A percentile compares a stretch with the other conserved stretches of the same genome.
phyloP scores from a whole-genome alignment of 1,140 invertebrate species.

The Asobara japonica region DNA sequence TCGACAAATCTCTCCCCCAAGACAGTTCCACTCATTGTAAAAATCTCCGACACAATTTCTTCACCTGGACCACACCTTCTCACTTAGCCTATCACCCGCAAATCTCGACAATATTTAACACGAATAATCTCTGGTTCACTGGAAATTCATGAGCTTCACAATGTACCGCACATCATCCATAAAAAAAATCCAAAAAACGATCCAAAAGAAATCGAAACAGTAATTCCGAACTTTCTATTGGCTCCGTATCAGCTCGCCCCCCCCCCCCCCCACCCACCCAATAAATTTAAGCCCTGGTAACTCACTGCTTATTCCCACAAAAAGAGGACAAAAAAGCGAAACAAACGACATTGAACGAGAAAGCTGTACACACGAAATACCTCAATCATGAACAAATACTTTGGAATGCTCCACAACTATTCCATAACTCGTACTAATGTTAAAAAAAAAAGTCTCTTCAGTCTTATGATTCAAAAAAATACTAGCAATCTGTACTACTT shows the following conservation, averaged over 20 bases:
- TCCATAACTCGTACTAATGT: background rate
- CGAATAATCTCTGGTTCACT: background rate
- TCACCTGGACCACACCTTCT: background rate
- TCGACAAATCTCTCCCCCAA: too few relatives aligned
- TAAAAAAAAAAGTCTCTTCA: slow-evolving; percentile 28
- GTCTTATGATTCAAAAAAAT: slow-evolving; percentile 40
- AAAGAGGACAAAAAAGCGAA: background rate
- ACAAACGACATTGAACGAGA: background rate
- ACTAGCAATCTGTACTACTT: background rate
- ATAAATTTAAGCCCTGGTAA: background rate
- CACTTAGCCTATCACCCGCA: background rate
- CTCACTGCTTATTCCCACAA: background rate
- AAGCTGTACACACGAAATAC: background rate
- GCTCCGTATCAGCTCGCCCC: background rate
- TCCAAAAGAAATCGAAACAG: background rate
- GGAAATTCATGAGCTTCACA: background rate
- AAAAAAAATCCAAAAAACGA: background rate
- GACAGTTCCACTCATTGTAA: too few relatives aligned
- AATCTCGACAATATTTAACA: background rate
- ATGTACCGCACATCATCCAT: slow-evolving; percentile 1
- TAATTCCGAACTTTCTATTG: background rate
- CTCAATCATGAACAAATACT: background rate
- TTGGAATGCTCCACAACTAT: background rate
- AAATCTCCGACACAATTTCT: background rate
- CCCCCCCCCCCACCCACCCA: background rate